Percentiles rank a stretch among this genome's conserved stretches.
phyloP scores from a whole-genome alignment of 2,888 invertebrate genomes.

The Andrena fulva region DNA sequence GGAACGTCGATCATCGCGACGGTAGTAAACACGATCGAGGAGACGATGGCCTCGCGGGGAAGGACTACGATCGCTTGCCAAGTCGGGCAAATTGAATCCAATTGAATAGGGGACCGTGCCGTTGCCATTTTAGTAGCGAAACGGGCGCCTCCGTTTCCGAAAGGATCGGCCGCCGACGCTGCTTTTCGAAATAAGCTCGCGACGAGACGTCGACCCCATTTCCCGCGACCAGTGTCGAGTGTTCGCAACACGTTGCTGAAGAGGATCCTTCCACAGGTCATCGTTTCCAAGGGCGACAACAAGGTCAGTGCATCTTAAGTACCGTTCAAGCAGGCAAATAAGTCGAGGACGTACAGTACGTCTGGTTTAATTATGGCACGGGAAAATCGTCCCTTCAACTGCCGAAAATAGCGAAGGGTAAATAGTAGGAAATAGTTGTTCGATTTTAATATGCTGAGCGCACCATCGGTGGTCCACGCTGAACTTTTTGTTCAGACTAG shows the following conservation, averaged over 20 bases:
- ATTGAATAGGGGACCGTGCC: slow-evolving; percentile 20
- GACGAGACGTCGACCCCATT: slow-evolving; percentile 30
- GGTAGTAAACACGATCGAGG: slow-evolving; percentile 22
- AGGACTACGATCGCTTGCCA: slow-evolving; percentile 29
- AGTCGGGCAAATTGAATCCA: slow-evolving; percentile 28
- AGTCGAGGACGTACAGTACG: too few relatives aligned
- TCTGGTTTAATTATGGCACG: too few relatives aligned
- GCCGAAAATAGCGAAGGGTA: too few relatives aligned
- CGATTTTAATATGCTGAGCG: too few relatives aligned
- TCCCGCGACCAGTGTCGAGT: slow-evolving; percentile 15
- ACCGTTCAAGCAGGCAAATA: too few relatives aligned
- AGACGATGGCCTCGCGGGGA: slow-evolving; percentile 14
- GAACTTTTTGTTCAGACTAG: too few relatives aligned
- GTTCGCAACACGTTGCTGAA: slow-evolving; percentile 34
- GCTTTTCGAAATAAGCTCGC: slow-evolving; percentile 20
- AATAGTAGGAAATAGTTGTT: too few relatives aligned
- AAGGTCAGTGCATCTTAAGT: slow-evolving; percentile 21
- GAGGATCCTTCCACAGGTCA: slow-evolving; percentile 23
- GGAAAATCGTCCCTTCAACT: too few relatives aligned
- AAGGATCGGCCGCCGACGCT: slow-evolving; percentile 6
- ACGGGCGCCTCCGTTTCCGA: not conserved
- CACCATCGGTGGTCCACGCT: too few relatives aligned
- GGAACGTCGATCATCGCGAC: not conserved
- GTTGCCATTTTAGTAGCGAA: slow-evolving; percentile 38
- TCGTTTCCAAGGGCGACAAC: not conserved